Conservation (phyloP, 92 coral and sea anemone genomes). For the Bergia puertoricense region DNA sequence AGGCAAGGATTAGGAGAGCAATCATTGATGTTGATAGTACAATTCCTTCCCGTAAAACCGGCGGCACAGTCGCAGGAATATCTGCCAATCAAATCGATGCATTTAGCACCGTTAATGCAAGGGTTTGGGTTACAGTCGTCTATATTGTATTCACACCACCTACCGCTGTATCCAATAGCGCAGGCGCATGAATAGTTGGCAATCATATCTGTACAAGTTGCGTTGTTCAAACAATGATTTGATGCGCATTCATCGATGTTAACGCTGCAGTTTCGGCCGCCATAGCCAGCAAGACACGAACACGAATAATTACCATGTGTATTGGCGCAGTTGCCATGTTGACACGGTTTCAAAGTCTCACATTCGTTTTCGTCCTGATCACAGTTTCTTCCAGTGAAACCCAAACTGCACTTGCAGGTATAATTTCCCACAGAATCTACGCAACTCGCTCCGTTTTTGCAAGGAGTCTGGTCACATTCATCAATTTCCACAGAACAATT, state of each 20-base stretch:
- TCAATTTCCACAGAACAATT: conserved; percentile 57
- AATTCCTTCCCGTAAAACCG: conserved; percentile 55
- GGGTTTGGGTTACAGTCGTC: conserved; percentile 60
- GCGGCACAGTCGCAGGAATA: conserved; percentile 45
- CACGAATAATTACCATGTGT: conserved; percentile 52
- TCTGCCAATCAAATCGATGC: conserved; percentile 49
- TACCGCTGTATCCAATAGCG: conserved; percentile 44
- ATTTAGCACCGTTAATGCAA: conserved; percentile 62
- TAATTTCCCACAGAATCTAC: conserved; percentile 54
- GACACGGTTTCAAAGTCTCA: conserved; percentile 58
- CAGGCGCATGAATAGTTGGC: conserved; percentile 48
- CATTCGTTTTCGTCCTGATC: conserved; percentile 57
- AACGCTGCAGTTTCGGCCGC: conserved; percentile 53
- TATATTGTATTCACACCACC: conserved; percentile 38
- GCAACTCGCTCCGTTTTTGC: conserved; percentile 68
- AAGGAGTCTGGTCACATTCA: conserved; percentile 64
- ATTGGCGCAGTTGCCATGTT: conserved; percentile 53
- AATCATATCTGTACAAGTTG: conserved; percentile 50
- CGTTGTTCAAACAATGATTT: conserved; percentile 52
- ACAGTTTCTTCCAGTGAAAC: conserved; percentile 65
- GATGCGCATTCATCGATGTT: conserved; percentile 60
- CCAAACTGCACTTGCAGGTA: conserved; percentile 52
- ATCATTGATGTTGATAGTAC: conserved; percentile 56
- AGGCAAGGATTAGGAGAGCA: conserved; percentile 63
- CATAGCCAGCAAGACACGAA: conserved; percentile 53